Evolutionary conservation across 2,797 vertebrate species (phyloP).

Genomic region (Lagocephalus sceleratus): DNA sequence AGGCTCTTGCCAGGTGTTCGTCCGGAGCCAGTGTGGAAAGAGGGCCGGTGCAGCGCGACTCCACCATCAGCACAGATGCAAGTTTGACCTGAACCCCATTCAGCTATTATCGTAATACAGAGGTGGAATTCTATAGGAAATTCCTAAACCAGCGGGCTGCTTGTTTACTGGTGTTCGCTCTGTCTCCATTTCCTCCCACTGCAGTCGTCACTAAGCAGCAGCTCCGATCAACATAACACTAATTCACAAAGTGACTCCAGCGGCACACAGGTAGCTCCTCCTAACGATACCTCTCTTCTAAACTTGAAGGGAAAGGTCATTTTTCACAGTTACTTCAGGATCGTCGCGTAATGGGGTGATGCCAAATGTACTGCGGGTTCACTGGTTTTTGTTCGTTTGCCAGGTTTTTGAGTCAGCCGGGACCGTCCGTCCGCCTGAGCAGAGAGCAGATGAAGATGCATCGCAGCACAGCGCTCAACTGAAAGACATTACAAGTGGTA

Average conservation of each 20-base stretch:
- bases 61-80: slow-evolving; percentile 93
- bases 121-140: slow-evolving; percentile 3
- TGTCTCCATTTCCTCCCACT: slow-evolving; percentile 22
- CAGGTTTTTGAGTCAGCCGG: slow-evolving; percentile 94
- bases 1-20: slow-evolving; percentile 90
- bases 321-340: too few relatives aligned
- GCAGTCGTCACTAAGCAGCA: slow-evolving; percentile 92
- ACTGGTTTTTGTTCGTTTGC: slow-evolving; percentile 2
- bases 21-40: slow-evolving; percentile 88
- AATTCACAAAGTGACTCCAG: slow-evolving; percentile 89
- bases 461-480: slow-evolving; percentile 45
- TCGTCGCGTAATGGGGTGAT: not conserved
- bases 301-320: too few relatives aligned
- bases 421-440: slow-evolving; percentile 76
- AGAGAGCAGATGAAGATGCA: slow-evolving; percentile 74
- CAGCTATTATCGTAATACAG: slow-evolving; percentile 1
- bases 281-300: not conserved
- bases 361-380: not conserved
- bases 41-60: slow-evolving; percentile 87
- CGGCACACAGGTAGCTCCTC: slow-evolving; percentile 82
- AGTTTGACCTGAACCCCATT: slow-evolving; percentile 33
- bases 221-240: slow-evolving; percentile 83
- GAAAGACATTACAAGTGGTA: slow-evolving; percentile 63
- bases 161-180: slow-evolving; percentile 6
- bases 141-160: slow-evolving; percentile 1